Conservation (phyloP, 2,888 invertebrate species). For the Ypsolopha scabrella region DNA sequence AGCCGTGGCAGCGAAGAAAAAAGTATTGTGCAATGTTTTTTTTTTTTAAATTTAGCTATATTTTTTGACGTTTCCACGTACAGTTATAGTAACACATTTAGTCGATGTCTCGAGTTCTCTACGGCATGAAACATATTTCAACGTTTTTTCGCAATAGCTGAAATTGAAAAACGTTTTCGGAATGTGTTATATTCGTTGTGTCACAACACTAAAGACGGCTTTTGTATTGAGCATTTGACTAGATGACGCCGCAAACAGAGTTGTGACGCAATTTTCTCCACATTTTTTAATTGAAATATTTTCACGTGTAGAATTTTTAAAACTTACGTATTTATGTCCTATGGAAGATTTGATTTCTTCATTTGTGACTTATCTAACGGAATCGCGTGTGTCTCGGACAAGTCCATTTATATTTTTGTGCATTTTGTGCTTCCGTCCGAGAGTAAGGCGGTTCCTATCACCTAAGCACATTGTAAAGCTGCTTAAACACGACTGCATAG, state of each 20-base stretch:
- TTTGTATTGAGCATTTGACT: conserved; percentile 54
- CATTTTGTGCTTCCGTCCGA: conserved; percentile 51
- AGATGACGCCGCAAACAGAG: conserved; percentile 21
- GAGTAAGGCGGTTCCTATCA: conserved; percentile 36
- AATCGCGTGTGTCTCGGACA: conserved; percentile 44
- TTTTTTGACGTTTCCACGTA: conserved; percentile 36
- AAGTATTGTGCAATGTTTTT: conserved; percentile 32
- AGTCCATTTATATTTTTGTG: conserved; percentile 18
- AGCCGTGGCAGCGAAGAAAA: conserved; percentile 37
- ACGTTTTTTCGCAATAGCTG: conserved; percentile 8
- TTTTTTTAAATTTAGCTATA: conserved; percentile 25
- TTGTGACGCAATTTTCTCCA: conserved; percentile 13
- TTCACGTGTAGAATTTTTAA: conserved; percentile 36
- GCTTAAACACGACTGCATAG: conserved; percentile 26
- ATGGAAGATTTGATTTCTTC: conserved; percentile 63
- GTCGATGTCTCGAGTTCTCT: conserved; percentile 61
- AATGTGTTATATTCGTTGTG: conserved; percentile 12
- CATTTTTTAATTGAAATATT: conserved; percentile 15
- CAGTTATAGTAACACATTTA: conserved; percentile 64
- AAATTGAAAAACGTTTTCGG: neutral
- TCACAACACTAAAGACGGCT: conserved; percentile 30
- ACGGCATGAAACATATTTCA: conserved; percentile 43
- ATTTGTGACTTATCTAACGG: conserved; percentile 55
- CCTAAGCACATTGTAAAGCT: conserved; percentile 22
- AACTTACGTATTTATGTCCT: conserved; percentile 61